Evolutionary conservation across 2,797 vertebrate species (phyloP).

Genomic region (Melanotaenia boesemani): DNA sequence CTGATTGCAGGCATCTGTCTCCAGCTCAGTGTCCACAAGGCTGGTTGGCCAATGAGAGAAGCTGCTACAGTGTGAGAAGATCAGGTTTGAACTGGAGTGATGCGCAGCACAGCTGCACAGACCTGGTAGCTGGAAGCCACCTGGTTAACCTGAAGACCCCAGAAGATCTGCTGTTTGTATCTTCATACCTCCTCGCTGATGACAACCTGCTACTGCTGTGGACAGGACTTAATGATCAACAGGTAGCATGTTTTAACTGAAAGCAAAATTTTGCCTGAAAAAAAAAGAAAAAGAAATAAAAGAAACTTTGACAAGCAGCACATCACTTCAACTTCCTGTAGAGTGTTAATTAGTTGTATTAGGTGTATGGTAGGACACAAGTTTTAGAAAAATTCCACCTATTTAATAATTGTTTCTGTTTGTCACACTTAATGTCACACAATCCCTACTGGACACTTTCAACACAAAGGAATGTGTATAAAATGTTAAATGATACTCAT

Average conservation of each 20-base stretch:
- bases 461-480: neutral
- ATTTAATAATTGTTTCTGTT: neutral
- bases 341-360: neutral
- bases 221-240: constrained; percentile 87
- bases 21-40: constrained; percentile 84
- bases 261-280: neutral
- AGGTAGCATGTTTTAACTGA: constrained; percentile 73
- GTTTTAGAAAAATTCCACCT: neutral
- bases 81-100: constrained; percentile 80
- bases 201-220: constrained; percentile 86
- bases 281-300: neutral
- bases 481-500: neutral
- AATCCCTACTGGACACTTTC: too few species aligned
- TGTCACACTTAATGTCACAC: neutral
- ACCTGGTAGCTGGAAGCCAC: constrained; percentile 73
- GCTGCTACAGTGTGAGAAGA: constrained; percentile 82
- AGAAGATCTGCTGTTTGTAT: constrained; percentile 82
- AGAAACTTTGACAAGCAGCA: too few species aligned
- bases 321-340: too few species aligned
- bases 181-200: constrained; percentile 78
- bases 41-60: constrained; percentile 85
- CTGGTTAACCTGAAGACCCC: constrained; percentile 84
- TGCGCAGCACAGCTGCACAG: constrained; percentile 78
- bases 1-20: constrained; percentile 21
- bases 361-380: constrained; percentile 1